Conservation (phyloP, 2,113 vertebrate species). For the Ammospiza nelsoni region DNA sequence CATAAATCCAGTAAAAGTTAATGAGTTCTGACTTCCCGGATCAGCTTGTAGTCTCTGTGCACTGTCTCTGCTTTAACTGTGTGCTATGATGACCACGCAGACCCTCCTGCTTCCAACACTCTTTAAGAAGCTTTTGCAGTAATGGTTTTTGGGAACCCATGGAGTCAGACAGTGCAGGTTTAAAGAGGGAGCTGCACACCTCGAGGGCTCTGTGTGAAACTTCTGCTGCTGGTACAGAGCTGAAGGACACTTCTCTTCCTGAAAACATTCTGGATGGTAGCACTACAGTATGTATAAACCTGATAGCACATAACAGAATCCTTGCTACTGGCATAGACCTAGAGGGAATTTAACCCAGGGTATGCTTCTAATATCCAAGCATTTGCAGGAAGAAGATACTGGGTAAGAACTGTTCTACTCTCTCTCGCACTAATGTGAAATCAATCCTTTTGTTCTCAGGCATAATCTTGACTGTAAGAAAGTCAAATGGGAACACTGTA, state of each 20-base stretch:
- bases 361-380: not conserved
- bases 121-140: not conserved
- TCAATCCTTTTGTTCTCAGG: not conserved
- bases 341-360: not conserved
- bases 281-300: not conserved
- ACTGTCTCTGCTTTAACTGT: not conserved
- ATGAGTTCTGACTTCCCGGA: not conserved
- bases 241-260: not conserved
- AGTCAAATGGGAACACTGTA: not conserved
- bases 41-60: not conserved
- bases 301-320: not conserved
- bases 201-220: not conserved
- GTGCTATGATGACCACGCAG: fast-evolving
- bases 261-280: not conserved
- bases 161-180: not conserved
- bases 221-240: too few species aligned
- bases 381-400: not conserved
- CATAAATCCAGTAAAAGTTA: not conserved
- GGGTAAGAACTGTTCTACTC: not conserved
- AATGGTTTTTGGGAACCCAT: not conserved
- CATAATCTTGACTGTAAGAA: not conserved
- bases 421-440: not conserved
- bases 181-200: not conserved
- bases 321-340: not conserved
- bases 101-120: not conserved